Conservation (phyloP, 2,888 invertebrate genomes). For the Eumacrocentrus americanus region DNA sequence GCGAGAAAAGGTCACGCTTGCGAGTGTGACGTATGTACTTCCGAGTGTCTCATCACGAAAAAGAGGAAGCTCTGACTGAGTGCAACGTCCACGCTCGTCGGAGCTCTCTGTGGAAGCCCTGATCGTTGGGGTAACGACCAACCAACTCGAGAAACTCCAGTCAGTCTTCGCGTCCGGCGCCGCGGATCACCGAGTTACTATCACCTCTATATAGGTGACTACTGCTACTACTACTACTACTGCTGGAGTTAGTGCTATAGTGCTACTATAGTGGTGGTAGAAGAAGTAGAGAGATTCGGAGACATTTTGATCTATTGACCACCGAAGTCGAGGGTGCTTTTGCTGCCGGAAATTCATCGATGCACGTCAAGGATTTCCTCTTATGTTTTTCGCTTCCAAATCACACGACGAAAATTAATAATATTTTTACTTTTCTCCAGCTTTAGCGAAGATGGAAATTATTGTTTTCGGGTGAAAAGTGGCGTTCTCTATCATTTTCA, state of each 20-base stretch:
- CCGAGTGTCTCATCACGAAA: slow-evolving; percentile 12
- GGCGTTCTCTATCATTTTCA: too few relatives aligned
- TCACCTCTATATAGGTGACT: background rate
- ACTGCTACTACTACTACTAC: background rate
- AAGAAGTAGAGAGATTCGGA: slow-evolving; percentile 7
- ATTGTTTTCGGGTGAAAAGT: too few relatives aligned
- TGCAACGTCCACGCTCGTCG: too few relatives aligned
- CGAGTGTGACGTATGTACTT: slow-evolving; percentile 1
- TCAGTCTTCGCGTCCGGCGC: background rate
- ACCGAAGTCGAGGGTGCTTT: slow-evolving; percentile 25
- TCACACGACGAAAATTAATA: background rate
- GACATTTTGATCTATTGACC: slow-evolving; percentile 35
- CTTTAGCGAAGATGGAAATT: too few relatives aligned
- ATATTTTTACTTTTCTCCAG: too few relatives aligned
- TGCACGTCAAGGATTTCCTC: slow-evolving; percentile 18
- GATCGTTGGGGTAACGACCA: background rate
- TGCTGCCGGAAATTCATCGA: slow-evolving; percentile 15
- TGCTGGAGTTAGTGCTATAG: background rate
- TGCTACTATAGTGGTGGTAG: background rate
- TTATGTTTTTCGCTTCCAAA: background rate
- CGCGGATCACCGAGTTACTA: slow-evolving; percentile 15
- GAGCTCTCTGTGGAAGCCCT: too few relatives aligned
- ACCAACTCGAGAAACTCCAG: slow-evolving; percentile 6
- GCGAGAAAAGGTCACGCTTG: slow-evolving; percentile 12
- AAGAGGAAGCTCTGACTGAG: slow-evolving; percentile 6